Evolutionary conservation across 1,140 invertebrate genomes (phyloP), one percentile per base, ranked within the genome.

Genomic region (Papilio glaucus): DNA sequence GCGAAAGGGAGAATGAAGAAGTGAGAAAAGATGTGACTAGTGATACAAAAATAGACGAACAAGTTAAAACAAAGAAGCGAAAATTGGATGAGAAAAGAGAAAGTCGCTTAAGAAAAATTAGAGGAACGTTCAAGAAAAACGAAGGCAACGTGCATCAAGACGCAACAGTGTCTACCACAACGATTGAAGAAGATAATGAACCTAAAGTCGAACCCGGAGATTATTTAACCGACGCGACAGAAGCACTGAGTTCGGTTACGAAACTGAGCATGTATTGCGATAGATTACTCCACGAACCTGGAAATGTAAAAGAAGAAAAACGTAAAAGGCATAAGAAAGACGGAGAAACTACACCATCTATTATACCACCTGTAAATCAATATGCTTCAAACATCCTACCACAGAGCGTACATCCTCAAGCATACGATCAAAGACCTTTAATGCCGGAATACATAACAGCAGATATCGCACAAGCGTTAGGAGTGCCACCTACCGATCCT

Each of bases 141-240:
- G 82, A 87, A 26, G 53, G 39, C 33, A 85, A 86, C 77, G 67
- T 87, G 53, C 81, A 92, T 37, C 94, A 94, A 88, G 94, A 94
- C 72, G 88, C 88, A 4, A 94, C 94, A 4, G 89, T 94, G 3
- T 94, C 94, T 0, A 94, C 94, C 0, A 94, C 94, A 0, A 94
- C 93, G 3, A 71, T 73, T 8, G 93, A 94, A 33, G 37, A 33
- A 7, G 78, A 84, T 21, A 85, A 89, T 29, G 79, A 82, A 68
- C 77, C 72, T 65, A 79, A 85, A 82, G 12, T 37, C 18, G 15
- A 69, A 42, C 62, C 57, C 8, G 68, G 65, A 68, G 24, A 49
- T 45, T 2, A 68, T 21, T 33, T 33, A 33, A 33, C 60, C 37
- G 24, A 57, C 13, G 37, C 74, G 37, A 42, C 57, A 9, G 80